Percentiles rank a stretch among this genome's conserved stretches.
Evolutionary conservation across 2,888 invertebrate genomes (phyloP).

Genomic region (Quadroppia sp.): DNA sequence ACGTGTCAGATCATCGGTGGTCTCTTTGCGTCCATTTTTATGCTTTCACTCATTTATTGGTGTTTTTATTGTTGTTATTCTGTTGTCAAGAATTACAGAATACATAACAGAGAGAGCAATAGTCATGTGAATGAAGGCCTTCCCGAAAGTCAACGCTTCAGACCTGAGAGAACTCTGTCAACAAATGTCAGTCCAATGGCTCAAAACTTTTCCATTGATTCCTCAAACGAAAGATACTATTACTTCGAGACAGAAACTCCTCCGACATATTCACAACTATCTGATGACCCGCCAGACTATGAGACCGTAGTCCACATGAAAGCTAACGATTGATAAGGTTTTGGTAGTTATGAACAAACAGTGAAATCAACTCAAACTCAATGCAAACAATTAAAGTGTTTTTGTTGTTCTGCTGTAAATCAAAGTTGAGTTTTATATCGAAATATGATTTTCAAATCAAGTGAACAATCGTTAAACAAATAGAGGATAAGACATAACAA

Average conservation of each 20-base stretch:
- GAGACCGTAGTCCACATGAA: constrained; percentile 18
- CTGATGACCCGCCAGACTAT: constrained; percentile 15
- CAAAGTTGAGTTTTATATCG: too few species aligned
- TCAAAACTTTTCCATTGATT: too few species aligned
- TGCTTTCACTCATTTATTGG: constrained; percentile 41
- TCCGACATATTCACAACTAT: constrained; percentile 18
- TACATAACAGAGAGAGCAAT: constrained; percentile 14
- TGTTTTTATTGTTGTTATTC: constrained; percentile 42
- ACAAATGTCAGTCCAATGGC: background rate
- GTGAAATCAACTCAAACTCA: too few species aligned
- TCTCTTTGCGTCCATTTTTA: constrained; percentile 40
- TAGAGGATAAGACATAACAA: too few species aligned
- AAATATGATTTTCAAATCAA: too few species aligned
- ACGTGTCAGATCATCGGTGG: constrained; percentile 41
- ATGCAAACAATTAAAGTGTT: too few species aligned
- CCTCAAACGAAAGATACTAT: background rate
- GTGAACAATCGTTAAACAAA: too few species aligned
- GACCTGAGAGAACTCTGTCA: background rate
- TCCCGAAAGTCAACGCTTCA: background rate
- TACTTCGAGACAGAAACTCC: constrained; percentile 2
- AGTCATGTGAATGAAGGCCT: background rate
- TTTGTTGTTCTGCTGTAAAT: too few species aligned
- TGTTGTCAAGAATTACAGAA: constrained; percentile 37
- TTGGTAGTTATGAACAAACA: too few species aligned
- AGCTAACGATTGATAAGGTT: background rate